Evolutionary conservation across 2,888 invertebrate genomes (phyloP).

Genomic region (Tolmerus cingulatus): DNA sequence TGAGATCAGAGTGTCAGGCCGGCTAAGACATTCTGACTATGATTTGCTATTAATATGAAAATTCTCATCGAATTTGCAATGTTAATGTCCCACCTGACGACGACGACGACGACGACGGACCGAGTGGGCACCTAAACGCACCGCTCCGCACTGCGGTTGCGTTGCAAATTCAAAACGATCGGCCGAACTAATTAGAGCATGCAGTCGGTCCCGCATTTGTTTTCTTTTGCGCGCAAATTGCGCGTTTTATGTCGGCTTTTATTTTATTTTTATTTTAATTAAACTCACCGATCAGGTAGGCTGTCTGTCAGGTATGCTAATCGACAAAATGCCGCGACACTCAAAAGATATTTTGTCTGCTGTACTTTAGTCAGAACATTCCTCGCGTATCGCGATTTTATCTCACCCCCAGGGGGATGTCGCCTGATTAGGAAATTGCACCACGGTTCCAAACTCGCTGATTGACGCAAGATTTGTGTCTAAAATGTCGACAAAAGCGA

Average conservation of each 20-base stretch:
- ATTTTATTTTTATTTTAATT: background rate
- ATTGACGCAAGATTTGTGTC: background rate
- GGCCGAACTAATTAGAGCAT: slow-evolving; percentile 18
- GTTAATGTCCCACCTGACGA: slow-evolving; percentile 10
- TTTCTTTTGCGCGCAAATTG: background rate
- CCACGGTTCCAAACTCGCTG: background rate
- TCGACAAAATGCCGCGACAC: background rate
- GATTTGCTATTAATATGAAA: background rate
- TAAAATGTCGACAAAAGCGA: background rate
- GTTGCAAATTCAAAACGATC: background rate
- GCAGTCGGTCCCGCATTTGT: background rate
- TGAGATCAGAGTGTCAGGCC: slow-evolving; percentile 7
- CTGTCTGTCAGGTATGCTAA: background rate
- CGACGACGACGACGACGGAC: background rate
- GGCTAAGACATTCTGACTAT: background rate
- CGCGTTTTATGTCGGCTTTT: background rate
- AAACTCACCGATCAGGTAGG: background rate
- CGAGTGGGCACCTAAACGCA: slow-evolving; percentile 15
- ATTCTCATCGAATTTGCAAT: slow-evolving; percentile 23
- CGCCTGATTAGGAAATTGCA: background rate
- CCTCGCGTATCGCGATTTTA: background rate
- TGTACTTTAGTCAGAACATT: background rate
- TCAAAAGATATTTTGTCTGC: background rate
- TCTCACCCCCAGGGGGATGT: background rate
- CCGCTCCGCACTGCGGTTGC: background rate